Evolutionary conservation across 2,888 invertebrate species (phyloP), one percentile per base, ranked within the genome.

Genomic region (Pelosia muscerda): DNA sequence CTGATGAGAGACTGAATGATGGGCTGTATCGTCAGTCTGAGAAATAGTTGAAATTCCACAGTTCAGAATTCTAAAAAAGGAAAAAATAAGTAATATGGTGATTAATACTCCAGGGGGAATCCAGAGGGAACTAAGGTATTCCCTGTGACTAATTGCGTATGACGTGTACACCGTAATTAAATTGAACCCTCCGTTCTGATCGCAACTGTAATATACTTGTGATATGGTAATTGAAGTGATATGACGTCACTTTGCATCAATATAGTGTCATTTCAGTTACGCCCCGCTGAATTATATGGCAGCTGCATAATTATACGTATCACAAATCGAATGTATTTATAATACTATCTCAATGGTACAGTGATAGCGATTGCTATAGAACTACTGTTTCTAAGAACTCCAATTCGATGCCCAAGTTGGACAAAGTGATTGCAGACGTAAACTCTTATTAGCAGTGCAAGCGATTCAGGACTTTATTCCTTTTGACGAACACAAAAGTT

Each of bases 71-170:
- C n/a, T n/a, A n/a, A 28, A 28, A 28, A 28, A 28, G 28, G 4
- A 28, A 28, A 28, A 28, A 28, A 28, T 4, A 34, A 34, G 1
- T 2, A 8, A 4, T 38, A 15, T 15, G 38, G 6, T n/a, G 23
- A n/a, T 11, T 9, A 60, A 60, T 60, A 65, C 34, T 63, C 49
- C 54, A 23, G 38, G 58, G 68, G 71, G 70, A 73, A 71, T 60
- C 63, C 59, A 61, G 70, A 49, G 66, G 49, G 68, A 62, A 61
- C 72, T 56, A 64, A 55, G 79, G 81, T 79, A 81, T 78, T 79
- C 60, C 80, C 76, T 38, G 65, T 79, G 80, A 80, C 73, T 81
- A 81, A 81, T 79, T 63, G 69, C 63, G 68, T 59, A 54, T 72
- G 70, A 77, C 75, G 70, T 78, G 71, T 66, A 61, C 63, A 72